A percentile compares a stretch with the other conserved stretches of the same genome.
phyloP scores from a whole-genome alignment of 2,888 invertebrate species.

The Cantharis nigra region DNA sequence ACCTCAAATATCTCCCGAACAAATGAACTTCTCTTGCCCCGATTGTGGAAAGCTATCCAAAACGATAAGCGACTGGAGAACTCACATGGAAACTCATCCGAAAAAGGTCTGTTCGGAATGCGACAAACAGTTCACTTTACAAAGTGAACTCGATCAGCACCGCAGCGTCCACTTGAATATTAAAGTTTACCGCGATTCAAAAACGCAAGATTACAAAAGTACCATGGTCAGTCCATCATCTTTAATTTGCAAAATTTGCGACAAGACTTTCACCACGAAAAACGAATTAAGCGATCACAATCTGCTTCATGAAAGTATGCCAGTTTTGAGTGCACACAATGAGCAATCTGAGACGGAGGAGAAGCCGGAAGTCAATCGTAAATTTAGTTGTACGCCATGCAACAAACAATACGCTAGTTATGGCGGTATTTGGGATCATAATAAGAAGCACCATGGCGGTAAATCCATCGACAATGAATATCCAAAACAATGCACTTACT shows the following conservation, averaged over 20 bases:
- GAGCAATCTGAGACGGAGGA: slow-evolving; percentile 52
- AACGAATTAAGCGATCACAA: slow-evolving; percentile 48
- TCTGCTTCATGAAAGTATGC: slow-evolving; percentile 44
- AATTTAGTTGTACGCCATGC: slow-evolving; percentile 62
- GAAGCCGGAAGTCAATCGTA: slow-evolving; percentile 56
- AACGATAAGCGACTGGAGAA: slow-evolving; percentile 62
- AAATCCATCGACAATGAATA: slow-evolving; percentile 29
- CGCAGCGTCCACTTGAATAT: slow-evolving; percentile 69
- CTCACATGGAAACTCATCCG: slow-evolving; percentile 63
- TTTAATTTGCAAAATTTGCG: slow-evolving; percentile 58
- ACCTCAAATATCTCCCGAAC: slow-evolving; percentile 54
- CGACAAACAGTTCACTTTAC: slow-evolving; percentile 64
- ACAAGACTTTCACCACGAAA: slow-evolving; percentile 61
- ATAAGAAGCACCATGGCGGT: slow-evolving; percentile 45
- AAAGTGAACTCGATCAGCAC: slow-evolving; percentile 67
- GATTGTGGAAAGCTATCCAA: slow-evolving; percentile 65
- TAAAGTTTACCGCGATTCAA: slow-evolving; percentile 69
- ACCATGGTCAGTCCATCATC: slow-evolving; percentile 58
- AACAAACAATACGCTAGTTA: slow-evolving; percentile 56
- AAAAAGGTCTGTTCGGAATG: slow-evolving; percentile 65
- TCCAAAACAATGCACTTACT: slow-evolving; percentile 47
- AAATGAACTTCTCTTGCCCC: slow-evolving; percentile 64
- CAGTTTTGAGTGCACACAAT: slow-evolving; percentile 54
- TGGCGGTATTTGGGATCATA: slow-evolving; percentile 49
- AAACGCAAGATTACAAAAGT: slow-evolving; percentile 63